Percentiles rank a stretch among this genome's conserved stretches.
Evolutionary conservation across 2,113 vertebrate species (phyloP).

Genomic region (Melanerpes aurifrons): DNA sequence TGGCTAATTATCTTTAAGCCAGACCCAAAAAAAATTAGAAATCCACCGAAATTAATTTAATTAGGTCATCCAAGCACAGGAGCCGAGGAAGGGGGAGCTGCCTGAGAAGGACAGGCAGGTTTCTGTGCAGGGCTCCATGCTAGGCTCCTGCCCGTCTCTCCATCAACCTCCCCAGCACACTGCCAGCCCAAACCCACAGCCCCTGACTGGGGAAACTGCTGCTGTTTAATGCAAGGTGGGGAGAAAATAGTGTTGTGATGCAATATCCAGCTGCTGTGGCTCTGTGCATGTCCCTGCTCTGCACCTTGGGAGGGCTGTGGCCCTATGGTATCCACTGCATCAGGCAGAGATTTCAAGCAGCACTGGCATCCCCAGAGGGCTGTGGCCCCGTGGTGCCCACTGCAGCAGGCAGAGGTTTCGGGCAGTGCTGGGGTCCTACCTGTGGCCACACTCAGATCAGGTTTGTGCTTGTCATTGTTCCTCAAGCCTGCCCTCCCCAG

Average conservation of each 20-base stretch:
- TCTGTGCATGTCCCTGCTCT: rapidly evolving
- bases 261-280: background rate
- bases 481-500: background rate
- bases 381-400: background rate
- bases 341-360: background rate
- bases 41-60: constrained; percentile 16
- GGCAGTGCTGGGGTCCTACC: background rate
- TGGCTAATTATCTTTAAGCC: constrained; percentile 36
- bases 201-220: background rate
- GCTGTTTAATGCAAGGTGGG: background rate
- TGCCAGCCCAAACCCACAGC: rapidly evolving
- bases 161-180: rapidly evolving
- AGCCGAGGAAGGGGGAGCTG: background rate
- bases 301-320: rapidly evolving
- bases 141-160: background rate
- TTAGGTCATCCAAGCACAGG: background rate
- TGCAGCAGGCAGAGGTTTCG: background rate
- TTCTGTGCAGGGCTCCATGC: background rate
- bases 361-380: too few species aligned
- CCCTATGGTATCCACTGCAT: rapidly evolving
- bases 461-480: background rate
- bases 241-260: background rate
- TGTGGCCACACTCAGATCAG: rapidly evolving
- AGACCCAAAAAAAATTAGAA: background rate
- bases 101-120: background rate